phyloP scores from a whole-genome alignment of 2,888 invertebrate genomes.

The Ditylenchus weischeri region DNA sequence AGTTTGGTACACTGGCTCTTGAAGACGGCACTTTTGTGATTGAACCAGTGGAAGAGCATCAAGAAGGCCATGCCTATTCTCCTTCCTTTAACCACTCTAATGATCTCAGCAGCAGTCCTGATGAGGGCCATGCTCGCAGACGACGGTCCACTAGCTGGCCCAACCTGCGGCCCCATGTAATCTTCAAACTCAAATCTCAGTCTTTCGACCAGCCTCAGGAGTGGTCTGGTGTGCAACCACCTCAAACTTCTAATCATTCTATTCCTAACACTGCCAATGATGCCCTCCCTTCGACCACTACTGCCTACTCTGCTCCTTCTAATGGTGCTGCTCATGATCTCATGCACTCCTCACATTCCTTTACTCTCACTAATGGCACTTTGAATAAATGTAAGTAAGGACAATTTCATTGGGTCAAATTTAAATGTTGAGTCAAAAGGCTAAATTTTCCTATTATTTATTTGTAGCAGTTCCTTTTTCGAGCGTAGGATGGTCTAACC shows the following conservation, averaged over 20 bases:
- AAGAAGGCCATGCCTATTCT: neutral
- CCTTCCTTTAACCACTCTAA: too few species aligned
- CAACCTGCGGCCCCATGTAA: slow-evolving; percentile 30
- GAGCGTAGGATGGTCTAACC: too few species aligned
- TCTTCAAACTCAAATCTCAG: slow-evolving; percentile 28
- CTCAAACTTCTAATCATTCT: slow-evolving; percentile 14
- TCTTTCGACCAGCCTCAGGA: slow-evolving; percentile 31
- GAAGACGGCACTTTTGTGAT: slow-evolving; percentile 50
- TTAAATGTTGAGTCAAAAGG: neutral
- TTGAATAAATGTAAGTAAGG: neutral
- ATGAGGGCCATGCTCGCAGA: slow-evolving; percentile 1
- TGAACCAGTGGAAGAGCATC: slow-evolving; percentile 39
- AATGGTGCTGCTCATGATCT: slow-evolving; percentile 3
- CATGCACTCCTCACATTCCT: neutral
- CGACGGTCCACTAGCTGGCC: slow-evolving; percentile 12
- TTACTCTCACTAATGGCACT: neutral
- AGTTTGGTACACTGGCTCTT: slow-evolving; percentile 55
- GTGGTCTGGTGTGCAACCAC: neutral
- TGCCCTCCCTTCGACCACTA: neutral
- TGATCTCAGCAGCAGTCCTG: too few species aligned
- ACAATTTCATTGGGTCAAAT: neutral
- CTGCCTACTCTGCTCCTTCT: neutral
- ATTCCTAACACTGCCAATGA: neutral
- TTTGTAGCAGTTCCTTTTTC: too few species aligned
- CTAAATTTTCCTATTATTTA: too few species aligned